Evolutionary conservation across 2,797 vertebrate genomes (phyloP), one percentile per base, ranked within the genome.

Genomic region (Chrysolophus pictus): DNA sequence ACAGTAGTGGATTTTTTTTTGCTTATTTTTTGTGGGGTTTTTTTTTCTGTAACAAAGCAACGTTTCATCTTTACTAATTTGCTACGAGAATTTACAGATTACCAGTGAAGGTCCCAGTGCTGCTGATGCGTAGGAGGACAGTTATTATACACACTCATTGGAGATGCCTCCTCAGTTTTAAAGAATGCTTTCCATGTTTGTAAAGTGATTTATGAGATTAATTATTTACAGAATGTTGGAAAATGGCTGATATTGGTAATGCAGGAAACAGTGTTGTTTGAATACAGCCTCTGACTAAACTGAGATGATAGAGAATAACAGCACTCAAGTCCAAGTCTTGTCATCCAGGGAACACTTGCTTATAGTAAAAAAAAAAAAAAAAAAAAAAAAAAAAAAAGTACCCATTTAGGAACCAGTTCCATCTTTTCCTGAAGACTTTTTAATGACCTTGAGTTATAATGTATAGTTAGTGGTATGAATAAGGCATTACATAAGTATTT

Each of bases 401-500:
- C 7, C 21, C 23, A 41, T 87, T 90, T 79, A 84, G 28, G 84
- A 93, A 84, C 19, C 2, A 72, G 44, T 51, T 90, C 16, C 0
- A 0, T 74, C 21, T 90, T 91, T 94, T 84, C 84, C 63, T 79
- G 73, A 77, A 81, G 31, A 24, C 19, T 1, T 86, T 89, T 68
- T 42, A 74, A 39, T 37, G 44, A 65, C 68, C 28, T 13, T 89
- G 80, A 26, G 29, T 73, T 33, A 41, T 55, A 64, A 59, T 44
- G 55, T 3, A 47, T n/a, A 75, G 23, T 67, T 64, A 55, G 14
- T 79, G 47, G 11, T 23, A 65, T 62, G 19, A 41, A 84, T 75
- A 70, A 94, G 26, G 11, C 31, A 79, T 41, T 71, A 37, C 15
- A 33, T 72, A 91, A 91, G 74, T 87, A 85, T 65, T 74, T 91